These are phyloP conservation scores for Triplophysa rosa DNA, from an alignment of 2,113 vertebrate genomes.

Conservation along the genomic window DNA sequence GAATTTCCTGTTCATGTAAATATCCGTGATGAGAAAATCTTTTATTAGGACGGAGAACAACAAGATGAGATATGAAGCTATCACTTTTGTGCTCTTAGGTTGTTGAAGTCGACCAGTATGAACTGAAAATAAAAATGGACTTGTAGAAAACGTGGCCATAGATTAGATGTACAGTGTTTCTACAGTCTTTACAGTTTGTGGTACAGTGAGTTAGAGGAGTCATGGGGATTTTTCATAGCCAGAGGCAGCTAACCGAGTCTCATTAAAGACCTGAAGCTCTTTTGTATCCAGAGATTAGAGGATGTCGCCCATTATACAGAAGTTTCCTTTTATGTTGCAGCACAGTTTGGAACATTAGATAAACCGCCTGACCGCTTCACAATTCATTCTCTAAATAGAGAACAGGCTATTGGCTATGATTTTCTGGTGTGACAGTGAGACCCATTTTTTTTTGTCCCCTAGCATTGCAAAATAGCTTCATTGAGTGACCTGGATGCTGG, in stretches of 20 bases:
- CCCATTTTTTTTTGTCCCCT: no score
- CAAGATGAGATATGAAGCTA: constrained; percentile 28
- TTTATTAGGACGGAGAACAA: constrained; percentile 43
- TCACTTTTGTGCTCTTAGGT: constrained; percentile 25
- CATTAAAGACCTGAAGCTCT: constrained; percentile 55
- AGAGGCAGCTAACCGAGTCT: constrained; percentile 50
- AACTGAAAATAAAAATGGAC: constrained; percentile 25
- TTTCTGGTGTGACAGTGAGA: not conserved
- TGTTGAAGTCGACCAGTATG: not conserved
- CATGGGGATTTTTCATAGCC: constrained; percentile 50
- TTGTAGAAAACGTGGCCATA: constrained; percentile 33
- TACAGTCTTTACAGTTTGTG: constrained; percentile 51
- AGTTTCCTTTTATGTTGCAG: constrained; percentile 57
- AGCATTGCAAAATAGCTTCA: no score
- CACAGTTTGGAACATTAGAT: not conserved
- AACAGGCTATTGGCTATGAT: constrained; percentile 15
- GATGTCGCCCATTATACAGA: constrained; percentile 37
- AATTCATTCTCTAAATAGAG: constrained; percentile 36
- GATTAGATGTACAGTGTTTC: constrained; percentile 57
- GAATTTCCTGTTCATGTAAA: constrained; percentile 5
- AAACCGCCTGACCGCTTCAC: constrained; percentile 12
- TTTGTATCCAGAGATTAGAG: constrained; percentile 49
- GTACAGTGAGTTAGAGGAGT: constrained; percentile 48
- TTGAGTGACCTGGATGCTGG: no score
- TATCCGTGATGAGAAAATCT: not conserved